Base-by-base conservation (phyloP, 2,113 vertebrate species). In the Cryptomyrus ogoouensis region DNA sequence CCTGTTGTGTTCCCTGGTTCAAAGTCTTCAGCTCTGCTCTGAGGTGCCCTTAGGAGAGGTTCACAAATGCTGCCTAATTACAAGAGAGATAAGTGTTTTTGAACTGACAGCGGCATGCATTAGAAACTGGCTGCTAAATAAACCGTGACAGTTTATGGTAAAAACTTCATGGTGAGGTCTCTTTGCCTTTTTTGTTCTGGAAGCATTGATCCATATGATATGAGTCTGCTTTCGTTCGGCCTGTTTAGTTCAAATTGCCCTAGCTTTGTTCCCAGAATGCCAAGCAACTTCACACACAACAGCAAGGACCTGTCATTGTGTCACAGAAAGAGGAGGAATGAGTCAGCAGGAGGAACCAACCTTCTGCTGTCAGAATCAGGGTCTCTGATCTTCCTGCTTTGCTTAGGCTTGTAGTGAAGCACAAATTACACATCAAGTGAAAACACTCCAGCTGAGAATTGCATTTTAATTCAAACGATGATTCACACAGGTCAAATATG, bases 311-410 rank as follows among this genome's bases (percentile, higher is more conserved):
- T 56, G 66, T 80, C 62, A 56, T 47, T 27, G 49, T 9, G 31
- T 47, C 27, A 44, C 39, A 46, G 27, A 90, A 88, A 83, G 85
- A 62, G 83, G 92, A 89, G 91, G 91, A 90, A 91, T 93, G 91
- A 91, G 91, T 91, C 89, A 92, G 90, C 58, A 90, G 90, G 87
- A 91, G 90, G 90, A 91, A 91, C 88, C 27, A 91, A 87, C 52
- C 90, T 92, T 92, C 90, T 91, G 49, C 89, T 92, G 88, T 93
- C 92, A 90, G 92, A 91, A 88, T 83, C 35, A 56, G 89, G 74
- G 93, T 93, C 91, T 83, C 77, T 84, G 50, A 86, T 90, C 89
- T 88, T 87, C 89, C 84, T 31, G 87, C 66, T 92, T 92, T 90
- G 90, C 70, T 91, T 88, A 27, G 84, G 84, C 47, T 50, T 31